Base-by-base conservation (phyloP, 2,113 vertebrate genomes). In the Lasiurus cinereus region DNA sequence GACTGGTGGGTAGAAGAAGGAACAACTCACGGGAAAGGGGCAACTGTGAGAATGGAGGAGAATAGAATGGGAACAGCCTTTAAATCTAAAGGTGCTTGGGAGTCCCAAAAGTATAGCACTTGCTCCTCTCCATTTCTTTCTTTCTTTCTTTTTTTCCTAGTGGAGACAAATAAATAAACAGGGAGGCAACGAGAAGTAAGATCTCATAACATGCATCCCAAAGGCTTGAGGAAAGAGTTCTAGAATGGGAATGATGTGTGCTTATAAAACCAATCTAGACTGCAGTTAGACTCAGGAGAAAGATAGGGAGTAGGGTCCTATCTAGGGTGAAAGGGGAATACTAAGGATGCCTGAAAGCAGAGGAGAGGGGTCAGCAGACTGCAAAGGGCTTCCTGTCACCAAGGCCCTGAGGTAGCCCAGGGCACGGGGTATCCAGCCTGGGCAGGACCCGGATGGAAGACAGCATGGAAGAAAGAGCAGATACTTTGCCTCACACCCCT, bases 41-140 rank as follows among this genome's bases (percentile, higher is more conserved):
- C 69, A 94, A 80, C 21, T 73, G 15, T 77, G 48, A 69, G 18
- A 78, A 22, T 74, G 67, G 29, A 76, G 93, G 52, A 86, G 46
- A 48, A 82, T 7, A 91, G 64, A 77, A 78, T 83, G 24, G 67
- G 36, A n/a, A 72, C n/a, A 78, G 70, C 73, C 39, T 86, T 96
- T 90, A 88, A 89, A 95, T 91, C 82, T 90, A 92, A 59, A 15
- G 87, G 62, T 93, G 88, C 85, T 85, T 56, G n/a, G 83, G 54
- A 64, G 77, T 59, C 66, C 66, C 84, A 66, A 48, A 94, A 93
- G 83, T 64, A 56, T 67, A 78, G 70, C 74, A 83, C 54, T 74
- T 94, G 59, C 24, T 85, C 22, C 56, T 50, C 69, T 83, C 52
- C 5, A 56, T n/a, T 85, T 94, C 54, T 80, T 21, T 59, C 24